phyloP scores from a whole-genome alignment of 2,113 vertebrate genomes.

The Narcine bancroftii region DNA sequence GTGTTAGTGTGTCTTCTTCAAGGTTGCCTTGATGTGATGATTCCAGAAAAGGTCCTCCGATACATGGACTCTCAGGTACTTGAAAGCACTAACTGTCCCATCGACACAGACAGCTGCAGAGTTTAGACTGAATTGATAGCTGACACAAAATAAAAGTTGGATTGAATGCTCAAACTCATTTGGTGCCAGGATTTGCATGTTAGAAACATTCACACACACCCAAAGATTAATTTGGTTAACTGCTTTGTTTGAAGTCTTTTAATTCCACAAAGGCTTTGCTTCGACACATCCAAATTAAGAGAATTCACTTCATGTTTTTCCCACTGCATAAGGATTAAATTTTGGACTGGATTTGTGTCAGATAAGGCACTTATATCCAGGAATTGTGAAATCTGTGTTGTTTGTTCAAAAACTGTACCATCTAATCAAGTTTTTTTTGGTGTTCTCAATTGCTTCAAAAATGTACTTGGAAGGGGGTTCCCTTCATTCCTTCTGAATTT shows the following conservation, averaged over 20 bases:
- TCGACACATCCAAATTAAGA: neutral
- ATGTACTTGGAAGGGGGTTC: neutral
- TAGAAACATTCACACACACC: neutral
- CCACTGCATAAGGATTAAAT: too few relatives aligned
- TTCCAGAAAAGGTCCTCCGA: too few relatives aligned
- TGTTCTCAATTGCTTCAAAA: neutral
- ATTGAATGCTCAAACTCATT: neutral
- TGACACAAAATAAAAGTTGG: neutral
- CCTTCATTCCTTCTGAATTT: neutral
- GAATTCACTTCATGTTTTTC: neutral
- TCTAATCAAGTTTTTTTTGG: neutral
- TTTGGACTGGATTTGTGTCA: too few relatives aligned
- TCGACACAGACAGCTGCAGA: too few relatives aligned
- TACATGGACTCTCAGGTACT: too few relatives aligned
- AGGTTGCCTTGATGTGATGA: too few relatives aligned
- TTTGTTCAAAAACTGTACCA: too few relatives aligned
- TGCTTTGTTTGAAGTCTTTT: neutral
- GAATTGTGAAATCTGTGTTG: neutral
- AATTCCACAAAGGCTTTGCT: neutral
- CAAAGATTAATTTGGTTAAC: neutral
- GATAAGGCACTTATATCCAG: neutral
- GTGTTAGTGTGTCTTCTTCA: too few relatives aligned
- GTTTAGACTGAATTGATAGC: neutral
- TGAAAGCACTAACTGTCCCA: too few relatives aligned
- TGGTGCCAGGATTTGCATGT: neutral